These are phyloP conservation scores for Terrapene triunguis DNA, from an alignment of 2,113 vertebrate species.

Conservation along the genomic window DNA sequence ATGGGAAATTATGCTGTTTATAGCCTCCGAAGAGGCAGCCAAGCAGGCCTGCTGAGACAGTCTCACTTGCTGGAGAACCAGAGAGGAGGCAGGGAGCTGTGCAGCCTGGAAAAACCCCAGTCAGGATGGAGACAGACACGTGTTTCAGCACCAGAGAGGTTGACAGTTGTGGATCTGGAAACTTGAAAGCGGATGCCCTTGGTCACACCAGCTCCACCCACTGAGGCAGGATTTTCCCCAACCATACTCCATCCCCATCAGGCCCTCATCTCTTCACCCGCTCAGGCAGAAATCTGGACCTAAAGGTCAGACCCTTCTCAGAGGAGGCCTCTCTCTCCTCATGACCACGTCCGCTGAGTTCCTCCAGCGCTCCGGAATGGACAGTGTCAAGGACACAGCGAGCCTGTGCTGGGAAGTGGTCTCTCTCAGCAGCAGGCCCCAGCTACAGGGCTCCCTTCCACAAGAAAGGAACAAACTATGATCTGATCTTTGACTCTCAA, in stretches of 20 bases:
- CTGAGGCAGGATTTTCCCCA: not conserved
- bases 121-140: not conserved
- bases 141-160: not conserved
- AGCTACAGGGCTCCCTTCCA: too few relatives aligned
- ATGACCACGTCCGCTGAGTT: not conserved
- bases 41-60: not conserved
- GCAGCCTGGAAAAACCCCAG: not conserved
- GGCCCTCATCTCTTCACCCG: accelerated
- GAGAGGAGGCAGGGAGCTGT: too few relatives aligned
- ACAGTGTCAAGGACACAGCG: accelerated
- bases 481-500: too few relatives aligned
- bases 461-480: too few relatives aligned
- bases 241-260: not conserved
- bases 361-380: not conserved
- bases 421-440: not conserved
- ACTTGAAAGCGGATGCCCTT: not conserved
- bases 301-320: not conserved
- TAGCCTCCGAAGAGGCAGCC: not conserved
- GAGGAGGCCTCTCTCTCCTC: not conserved
- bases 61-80: not conserved
- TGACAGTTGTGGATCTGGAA: not conserved
- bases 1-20: not conserved
- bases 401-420: not conserved
- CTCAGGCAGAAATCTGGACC: not conserved
- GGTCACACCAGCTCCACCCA: too few relatives aligned